Conservation (phyloP, 2,888 invertebrate species). For the Archips crataeganus region DNA sequence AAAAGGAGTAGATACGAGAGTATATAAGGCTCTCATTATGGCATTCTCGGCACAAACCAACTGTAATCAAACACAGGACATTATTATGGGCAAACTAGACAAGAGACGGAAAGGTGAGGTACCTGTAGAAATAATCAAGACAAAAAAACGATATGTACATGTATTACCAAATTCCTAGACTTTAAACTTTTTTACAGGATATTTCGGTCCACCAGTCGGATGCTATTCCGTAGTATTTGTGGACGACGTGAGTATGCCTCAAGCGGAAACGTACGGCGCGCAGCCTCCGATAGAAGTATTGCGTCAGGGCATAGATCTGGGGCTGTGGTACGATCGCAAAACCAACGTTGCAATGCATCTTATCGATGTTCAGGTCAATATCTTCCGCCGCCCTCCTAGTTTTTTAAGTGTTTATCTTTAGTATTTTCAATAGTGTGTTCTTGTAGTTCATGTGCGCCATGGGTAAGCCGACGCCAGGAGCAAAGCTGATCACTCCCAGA, state of each 20-base stretch:
- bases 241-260: slow-evolving; percentile 98
- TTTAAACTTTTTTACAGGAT: slow-evolving; percentile 79
- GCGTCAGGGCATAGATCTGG: slow-evolving; percentile 95
- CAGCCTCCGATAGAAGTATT: slow-evolving; percentile 97
- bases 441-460: slow-evolving; percentile 94
- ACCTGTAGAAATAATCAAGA: background rate
- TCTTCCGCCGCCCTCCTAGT: background rate
- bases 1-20: slow-evolving; percentile 91
- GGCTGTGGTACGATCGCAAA: slow-evolving; percentile 95
- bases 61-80: slow-evolving; percentile 97
- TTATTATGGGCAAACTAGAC: slow-evolving; percentile 97
- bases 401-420: background rate
- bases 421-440: background rate
- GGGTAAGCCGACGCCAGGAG: slow-evolving; percentile 92
- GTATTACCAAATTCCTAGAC: background rate
- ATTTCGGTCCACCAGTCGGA: slow-evolving; percentile 96
- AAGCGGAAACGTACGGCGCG: slow-evolving; percentile 95
- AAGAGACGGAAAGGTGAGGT: slow-evolving; percentile 92
- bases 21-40: slow-evolving; percentile 94
- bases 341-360: slow-evolving; percentile 91
- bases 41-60: slow-evolving; percentile 98
- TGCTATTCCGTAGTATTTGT: slow-evolving; percentile 96
- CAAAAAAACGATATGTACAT: slow-evolving; percentile 30
- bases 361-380: slow-evolving; percentile 92
- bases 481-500: slow-evolving; percentile 93